Base-by-base conservation (phyloP, 2,113 vertebrate species). In the Sapayoa aenigma region DNA sequence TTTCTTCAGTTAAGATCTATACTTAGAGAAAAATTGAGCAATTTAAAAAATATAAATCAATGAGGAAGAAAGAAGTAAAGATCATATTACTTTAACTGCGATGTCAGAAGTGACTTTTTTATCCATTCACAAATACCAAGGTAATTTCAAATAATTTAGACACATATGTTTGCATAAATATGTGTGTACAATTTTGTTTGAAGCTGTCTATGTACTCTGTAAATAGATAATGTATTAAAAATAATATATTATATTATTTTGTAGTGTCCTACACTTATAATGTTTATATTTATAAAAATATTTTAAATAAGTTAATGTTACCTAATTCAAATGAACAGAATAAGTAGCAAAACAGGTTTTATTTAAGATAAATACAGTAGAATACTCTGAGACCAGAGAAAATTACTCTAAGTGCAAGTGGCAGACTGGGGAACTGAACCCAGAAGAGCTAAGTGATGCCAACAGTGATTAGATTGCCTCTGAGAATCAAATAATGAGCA, bases 401-500 rank as follows among this genome's bases (percentile, higher is more conserved):
- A 84, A 89, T 62, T 73, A 41, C 13, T 60, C 27, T 91, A 86
- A 92, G 42, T 74, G 21, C 44, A 85, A 89, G 44, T 58, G 55
- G 50, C 65, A 95, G 76, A 80, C 19, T 44, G 22, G 28, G 37
- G n/a, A 94, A 77, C 72, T n/a, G 79, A 95, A 87, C 59, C 30
- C 50, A 87, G 28, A 83, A 91, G 65, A 77, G 59, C 27, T 75
- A 81, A 93, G 65, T 71, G 60, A 73, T 81, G 42, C 35, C 69
- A 94, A 44, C 46, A 77, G 25, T 89, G 76, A 62, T 86, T 62
- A 92, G 80, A 86, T 77, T 92, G 76, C 80, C 50, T 81, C 60
- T 74, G 80, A 92, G 84, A 91, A 81, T 37, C 12, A 24, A 91
- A 94, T 87, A 87, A 96, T 66, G 60, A 78, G 23, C 63, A 94